A percentile compares a stretch with the other conserved stretches of the same genome.
These are phyloP conservation scores for Anadara kagoshimensis DNA, from an alignment of 1,140 invertebrate genomes.

Conservation along the genomic window DNA sequence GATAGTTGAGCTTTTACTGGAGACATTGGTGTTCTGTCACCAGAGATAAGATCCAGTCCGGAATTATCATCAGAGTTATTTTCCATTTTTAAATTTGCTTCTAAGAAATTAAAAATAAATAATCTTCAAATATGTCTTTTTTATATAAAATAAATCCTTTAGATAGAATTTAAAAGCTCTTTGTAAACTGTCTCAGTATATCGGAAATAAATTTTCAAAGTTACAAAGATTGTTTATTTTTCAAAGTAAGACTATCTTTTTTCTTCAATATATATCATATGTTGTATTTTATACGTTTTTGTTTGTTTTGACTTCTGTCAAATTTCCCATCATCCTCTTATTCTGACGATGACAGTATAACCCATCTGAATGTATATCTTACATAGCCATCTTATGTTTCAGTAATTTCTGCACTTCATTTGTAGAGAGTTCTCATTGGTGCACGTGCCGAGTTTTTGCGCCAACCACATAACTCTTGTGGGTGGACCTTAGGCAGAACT, in stretches of 20 bases:
- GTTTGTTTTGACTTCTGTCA: slow-evolving; percentile 18
- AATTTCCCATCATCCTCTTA: background rate
- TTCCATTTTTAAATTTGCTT: slow-evolving; percentile 7
- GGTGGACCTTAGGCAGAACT: slow-evolving; percentile 11
- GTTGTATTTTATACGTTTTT: too few relatives aligned
- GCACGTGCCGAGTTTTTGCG: slow-evolving; percentile 17
- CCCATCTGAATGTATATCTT: slow-evolving; percentile 4
- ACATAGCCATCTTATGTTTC: slow-evolving; percentile 17
- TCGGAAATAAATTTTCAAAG: too few relatives aligned
- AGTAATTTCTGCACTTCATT: slow-evolving; percentile 11
- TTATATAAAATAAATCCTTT: too few relatives aligned
- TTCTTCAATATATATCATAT: too few relatives aligned
- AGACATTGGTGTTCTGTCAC: slow-evolving; percentile 26
- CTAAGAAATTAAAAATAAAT: too few relatives aligned
- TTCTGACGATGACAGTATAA: slow-evolving; percentile 14
- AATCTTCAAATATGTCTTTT: too few relatives aligned
- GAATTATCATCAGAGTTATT: slow-evolving; percentile 40
- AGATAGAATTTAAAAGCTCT: too few relatives aligned
- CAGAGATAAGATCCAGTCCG: slow-evolving; percentile 24
- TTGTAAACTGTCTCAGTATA: too few relatives aligned
- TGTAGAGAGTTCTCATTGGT: slow-evolving; percentile 39
- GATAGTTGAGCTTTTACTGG: slow-evolving; percentile 54
- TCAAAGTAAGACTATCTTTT: too few relatives aligned
- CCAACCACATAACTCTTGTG: slow-evolving; percentile 40
- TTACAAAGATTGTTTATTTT: too few relatives aligned